Evolutionary conservation across 35 echinoderm and acorn worm genomes (phyloP), one percentile per base, ranked within the genome.

Genomic region (Apostichopus californicus): DNA sequence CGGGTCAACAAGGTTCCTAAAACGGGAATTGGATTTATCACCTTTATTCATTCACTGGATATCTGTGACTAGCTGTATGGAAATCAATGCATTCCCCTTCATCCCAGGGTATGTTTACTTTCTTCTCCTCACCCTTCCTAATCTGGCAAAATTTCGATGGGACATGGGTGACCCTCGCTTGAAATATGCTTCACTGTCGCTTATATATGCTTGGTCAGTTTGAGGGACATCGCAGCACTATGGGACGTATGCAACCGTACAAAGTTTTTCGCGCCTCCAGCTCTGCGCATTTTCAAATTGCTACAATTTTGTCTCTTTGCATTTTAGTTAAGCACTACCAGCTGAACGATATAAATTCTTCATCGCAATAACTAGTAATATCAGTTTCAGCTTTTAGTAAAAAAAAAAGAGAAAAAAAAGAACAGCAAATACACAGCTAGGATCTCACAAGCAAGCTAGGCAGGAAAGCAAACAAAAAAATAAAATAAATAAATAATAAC

Each of bases 51-150:
- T 85, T 85, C 81, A 85, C 81, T 85, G 81, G 34, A 46, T 85
- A 18, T 23, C 81, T 58, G 81, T 59, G 18, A 22, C 54, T 58
- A 23, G 81, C 81, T 85, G 81, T 85, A 85, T 85, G 81, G 81
- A 85, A 85, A 85, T 58, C 15, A 85, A 85, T 85, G 81, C 81
- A 85, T 85, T 85, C 81, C 20, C 81, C 81, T 46, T 85, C 57
- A 75, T 75, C 71, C 71, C 71, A 75, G 71, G 71, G 17, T 18
- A 75, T 9, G 7, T 61, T 61, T 7, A 11, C 58, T 61, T 9
- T 61, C 7, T 61, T 61, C 7, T 61, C 7, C 12, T 61, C 58
- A 1, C 58, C 12, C 58, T 8, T 8, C 12, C 58, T 46, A 46
- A 46, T 46, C 58, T 61, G 58, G 58, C 58, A 61, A 61, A 34